Conservation (phyloP, 2,113 vertebrate genomes). For the Pseudopodoces humilis region DNA sequence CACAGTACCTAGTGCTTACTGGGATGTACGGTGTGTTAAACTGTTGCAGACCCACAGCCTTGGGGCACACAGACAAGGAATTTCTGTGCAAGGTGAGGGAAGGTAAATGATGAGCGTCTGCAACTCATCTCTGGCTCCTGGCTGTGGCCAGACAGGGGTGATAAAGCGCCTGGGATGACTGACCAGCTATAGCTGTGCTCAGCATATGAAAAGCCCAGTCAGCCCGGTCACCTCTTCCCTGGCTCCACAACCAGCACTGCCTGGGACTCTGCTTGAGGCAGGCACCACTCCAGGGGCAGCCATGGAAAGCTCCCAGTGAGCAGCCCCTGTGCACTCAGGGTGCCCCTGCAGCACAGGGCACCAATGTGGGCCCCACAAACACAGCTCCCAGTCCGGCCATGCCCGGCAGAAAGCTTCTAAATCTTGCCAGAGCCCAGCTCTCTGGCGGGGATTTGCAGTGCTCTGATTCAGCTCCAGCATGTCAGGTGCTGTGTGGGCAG, state of each 20-base stretch:
- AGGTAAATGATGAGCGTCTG: not conserved
- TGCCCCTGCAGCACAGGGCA: fast-evolving
- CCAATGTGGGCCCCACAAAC: fast-evolving
- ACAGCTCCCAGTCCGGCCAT: fast-evolving
- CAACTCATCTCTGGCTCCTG: not conserved
- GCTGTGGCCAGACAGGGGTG: not conserved
- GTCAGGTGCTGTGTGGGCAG: slow-evolving; percentile 39
- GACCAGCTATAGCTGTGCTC: not conserved
- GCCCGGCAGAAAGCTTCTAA: not conserved
- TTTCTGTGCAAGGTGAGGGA: not conserved
- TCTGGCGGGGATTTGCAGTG: not conserved
- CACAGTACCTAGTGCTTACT: not conserved
- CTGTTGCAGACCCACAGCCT: not conserved
- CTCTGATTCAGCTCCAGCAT: not conserved
- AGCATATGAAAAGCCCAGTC: not conserved
- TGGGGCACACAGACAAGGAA: not conserved
- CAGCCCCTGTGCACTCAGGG: not conserved
- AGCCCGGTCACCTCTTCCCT: not conserved
- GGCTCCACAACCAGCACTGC: not conserved
- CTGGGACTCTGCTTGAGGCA: fast-evolving
- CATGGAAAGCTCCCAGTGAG: not conserved
- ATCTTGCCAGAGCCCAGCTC: not conserved
- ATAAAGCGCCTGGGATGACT: not conserved
- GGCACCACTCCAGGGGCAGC: fast-evolving
- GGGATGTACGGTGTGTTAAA: not conserved